Evolutionary conservation across 2,113 vertebrate species (phyloP).

Genomic region (Eonycteris spelaea): DNA sequence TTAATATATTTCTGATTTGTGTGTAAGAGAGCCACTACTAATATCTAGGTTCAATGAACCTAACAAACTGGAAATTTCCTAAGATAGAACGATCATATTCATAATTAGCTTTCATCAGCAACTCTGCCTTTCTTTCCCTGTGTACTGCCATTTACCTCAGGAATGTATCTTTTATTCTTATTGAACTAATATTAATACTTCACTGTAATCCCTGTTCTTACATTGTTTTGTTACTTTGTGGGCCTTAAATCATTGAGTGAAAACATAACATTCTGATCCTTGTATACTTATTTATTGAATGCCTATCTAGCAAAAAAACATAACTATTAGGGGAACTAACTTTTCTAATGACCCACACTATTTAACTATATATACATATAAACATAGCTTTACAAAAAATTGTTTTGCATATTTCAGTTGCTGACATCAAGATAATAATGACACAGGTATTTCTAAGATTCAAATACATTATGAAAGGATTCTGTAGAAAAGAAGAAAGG

Average conservation of each 20-base stretch:
- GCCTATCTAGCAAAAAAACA: not conserved
- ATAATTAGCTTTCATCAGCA: not conserved
- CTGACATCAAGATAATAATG: not conserved
- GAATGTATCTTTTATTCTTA: not conserved
- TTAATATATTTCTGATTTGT: slow-evolving; percentile 11
- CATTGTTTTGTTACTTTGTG: not conserved
- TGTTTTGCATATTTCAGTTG: not conserved
- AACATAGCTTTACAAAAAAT: not conserved
- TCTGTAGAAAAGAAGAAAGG: not conserved
- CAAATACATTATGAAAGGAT: not conserved
- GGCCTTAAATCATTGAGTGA: not conserved
- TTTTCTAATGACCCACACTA: not conserved
- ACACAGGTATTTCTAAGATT: slow-evolving; percentile 7
- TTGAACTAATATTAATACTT: not conserved
- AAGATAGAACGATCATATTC: not conserved
- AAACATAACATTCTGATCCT: not conserved
- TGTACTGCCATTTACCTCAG: not conserved
- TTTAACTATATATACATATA: not conserved
- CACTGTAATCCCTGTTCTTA: not conserved
- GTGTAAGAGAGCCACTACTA: not conserved
- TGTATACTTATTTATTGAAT: not conserved
- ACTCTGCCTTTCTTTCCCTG: not conserved
- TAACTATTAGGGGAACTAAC: not conserved
- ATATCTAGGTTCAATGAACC: not conserved
- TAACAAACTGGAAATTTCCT: not conserved